Percentiles rank a stretch among this genome's conserved stretches.
Evolutionary conservation across 2,797 vertebrate species (phyloP).

Genomic region (Pachyuromys duprasi): DNA sequence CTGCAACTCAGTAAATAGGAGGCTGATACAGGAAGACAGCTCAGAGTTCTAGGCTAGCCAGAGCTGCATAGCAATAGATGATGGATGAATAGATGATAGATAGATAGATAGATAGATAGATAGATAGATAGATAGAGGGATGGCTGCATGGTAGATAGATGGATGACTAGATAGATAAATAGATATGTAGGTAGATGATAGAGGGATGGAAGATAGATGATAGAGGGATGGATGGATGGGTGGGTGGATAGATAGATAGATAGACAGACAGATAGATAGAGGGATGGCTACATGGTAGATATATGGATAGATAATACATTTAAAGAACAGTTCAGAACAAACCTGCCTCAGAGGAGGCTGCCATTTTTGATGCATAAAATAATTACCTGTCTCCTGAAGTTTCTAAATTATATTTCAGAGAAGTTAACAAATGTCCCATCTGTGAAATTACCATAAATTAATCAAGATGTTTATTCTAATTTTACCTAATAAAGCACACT

Average conservation of each 20-base stretch:
- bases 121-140: too few relatives aligned
- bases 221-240: too few relatives aligned
- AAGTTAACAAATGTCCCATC: constrained; percentile 48
- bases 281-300: too few relatives aligned
- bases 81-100: too few relatives aligned
- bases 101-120: too few relatives aligned
- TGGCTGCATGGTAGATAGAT: too few relatives aligned
- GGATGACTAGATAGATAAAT: too few relatives aligned
- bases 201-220: too few relatives aligned
- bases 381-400: constrained; percentile 32
- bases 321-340: constrained; percentile 64
- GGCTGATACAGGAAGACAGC: neutral
- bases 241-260: too few relatives aligned
- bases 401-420: constrained; percentile 51
- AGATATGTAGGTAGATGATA: too few relatives aligned
- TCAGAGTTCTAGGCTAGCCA: neutral
- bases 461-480: constrained; percentile 42
- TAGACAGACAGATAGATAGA: too few relatives aligned
- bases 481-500: constrained; percentile 56
- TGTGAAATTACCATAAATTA: constrained; percentile 46
- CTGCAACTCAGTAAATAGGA: neutral
- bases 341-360: neutral
- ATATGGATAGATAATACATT: neutral
- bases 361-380: constrained; percentile 19
- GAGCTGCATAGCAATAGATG: neutral